phyloP scores from a whole-genome alignment of 2,113 vertebrate species.

The Gallinago undulata region DNA sequence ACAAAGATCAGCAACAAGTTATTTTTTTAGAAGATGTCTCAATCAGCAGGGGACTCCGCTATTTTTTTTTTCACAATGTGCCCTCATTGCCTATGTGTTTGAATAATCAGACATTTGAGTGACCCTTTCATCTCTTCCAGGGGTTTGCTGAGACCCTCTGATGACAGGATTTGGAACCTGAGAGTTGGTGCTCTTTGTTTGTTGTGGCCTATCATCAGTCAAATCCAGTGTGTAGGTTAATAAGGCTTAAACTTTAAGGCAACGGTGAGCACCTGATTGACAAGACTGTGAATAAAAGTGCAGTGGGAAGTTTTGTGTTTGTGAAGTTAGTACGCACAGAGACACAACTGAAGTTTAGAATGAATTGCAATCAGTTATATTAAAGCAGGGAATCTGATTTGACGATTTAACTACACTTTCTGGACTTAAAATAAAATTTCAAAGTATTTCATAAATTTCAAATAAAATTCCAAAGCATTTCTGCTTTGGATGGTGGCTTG shows the following conservation, averaged over 20 bases:
- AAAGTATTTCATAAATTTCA: not conserved
- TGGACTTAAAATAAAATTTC: not conserved
- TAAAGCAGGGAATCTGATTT: slow-evolving; percentile 31
- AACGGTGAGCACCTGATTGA: slow-evolving; percentile 84
- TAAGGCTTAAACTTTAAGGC: slow-evolving; percentile 87
- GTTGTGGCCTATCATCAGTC: slow-evolving; percentile 79
- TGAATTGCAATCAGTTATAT: slow-evolving; percentile 38
- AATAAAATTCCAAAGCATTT: not conserved
- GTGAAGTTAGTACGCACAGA: slow-evolving; percentile 71
- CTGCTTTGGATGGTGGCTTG: not conserved
- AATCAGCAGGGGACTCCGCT: slow-evolving; percentile 84
- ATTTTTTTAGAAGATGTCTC: slow-evolving; percentile 85
- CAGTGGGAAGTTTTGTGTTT: slow-evolving; percentile 77
- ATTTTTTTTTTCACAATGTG: slow-evolving; percentile 47
- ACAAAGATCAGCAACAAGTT: slow-evolving; percentile 63
- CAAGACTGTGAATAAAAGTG: slow-evolving; percentile 80
- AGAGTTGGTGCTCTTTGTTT: slow-evolving; percentile 82
- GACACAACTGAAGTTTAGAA: slow-evolving; percentile 65
- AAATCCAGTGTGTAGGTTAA: slow-evolving; percentile 86
- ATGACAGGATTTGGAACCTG: slow-evolving; percentile 84
- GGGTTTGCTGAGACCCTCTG: slow-evolving; percentile 76
- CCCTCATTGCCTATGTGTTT: slow-evolving; percentile 71
- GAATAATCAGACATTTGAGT: slow-evolving; percentile 80
- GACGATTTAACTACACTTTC: slow-evolving; percentile 8
- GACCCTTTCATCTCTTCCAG: slow-evolving; percentile 82